phyloP scores from a whole-genome alignment of 2,888 invertebrate species.

The Drosophila villosipedis region DNA sequence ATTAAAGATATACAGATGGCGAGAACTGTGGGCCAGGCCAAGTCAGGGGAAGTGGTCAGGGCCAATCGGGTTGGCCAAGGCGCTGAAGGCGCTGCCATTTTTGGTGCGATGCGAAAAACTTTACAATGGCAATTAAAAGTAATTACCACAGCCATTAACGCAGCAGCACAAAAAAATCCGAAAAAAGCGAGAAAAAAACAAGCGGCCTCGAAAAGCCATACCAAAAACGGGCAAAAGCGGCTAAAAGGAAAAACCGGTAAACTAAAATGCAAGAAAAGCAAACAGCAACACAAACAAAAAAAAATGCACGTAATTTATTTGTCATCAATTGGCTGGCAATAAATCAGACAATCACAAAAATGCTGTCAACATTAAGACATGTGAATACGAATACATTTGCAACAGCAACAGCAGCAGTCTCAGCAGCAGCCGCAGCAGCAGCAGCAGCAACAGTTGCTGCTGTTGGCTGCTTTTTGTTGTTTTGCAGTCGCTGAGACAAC shows the following conservation, averaged over 20 bases:
- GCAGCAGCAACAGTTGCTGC: slow-evolving; percentile 24
- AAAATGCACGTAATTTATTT: slow-evolving; percentile 77
- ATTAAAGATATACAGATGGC: slow-evolving; percentile 30
- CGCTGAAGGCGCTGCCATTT: slow-evolving; percentile 66
- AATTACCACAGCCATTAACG: slow-evolving; percentile 78
- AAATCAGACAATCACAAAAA: slow-evolving; percentile 85
- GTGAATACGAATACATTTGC: slow-evolving; percentile 75
- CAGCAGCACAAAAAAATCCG: slow-evolving; percentile 42
- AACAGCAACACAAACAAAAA: slow-evolving; percentile 40
- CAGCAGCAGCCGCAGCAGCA: not conserved
- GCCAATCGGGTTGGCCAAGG: slow-evolving; percentile 48
- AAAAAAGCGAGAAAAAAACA: slow-evolving; percentile 7
- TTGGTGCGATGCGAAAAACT: slow-evolving; percentile 77
- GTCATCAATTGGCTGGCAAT: slow-evolving; percentile 82
- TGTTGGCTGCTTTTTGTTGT: slow-evolving; percentile 8
- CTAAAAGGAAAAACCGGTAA: slow-evolving; percentile 66
- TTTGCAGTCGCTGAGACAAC: slow-evolving; percentile 49
- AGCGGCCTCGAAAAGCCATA: slow-evolving; percentile 52
- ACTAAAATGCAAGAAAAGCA: slow-evolving; percentile 54
- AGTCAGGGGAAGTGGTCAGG: slow-evolving; percentile 52
- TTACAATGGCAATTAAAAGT: slow-evolving; percentile 78
- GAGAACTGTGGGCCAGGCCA: slow-evolving; percentile 26
- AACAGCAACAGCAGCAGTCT: slow-evolving; percentile 20
- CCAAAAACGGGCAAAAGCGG: slow-evolving; percentile 68
- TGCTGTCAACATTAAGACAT: slow-evolving; percentile 83